Percentiles rank a stretch among this genome's conserved stretches.
phyloP scores from a whole-genome alignment of 2,113 vertebrate genomes.

The Pachyramphus minor region DNA sequence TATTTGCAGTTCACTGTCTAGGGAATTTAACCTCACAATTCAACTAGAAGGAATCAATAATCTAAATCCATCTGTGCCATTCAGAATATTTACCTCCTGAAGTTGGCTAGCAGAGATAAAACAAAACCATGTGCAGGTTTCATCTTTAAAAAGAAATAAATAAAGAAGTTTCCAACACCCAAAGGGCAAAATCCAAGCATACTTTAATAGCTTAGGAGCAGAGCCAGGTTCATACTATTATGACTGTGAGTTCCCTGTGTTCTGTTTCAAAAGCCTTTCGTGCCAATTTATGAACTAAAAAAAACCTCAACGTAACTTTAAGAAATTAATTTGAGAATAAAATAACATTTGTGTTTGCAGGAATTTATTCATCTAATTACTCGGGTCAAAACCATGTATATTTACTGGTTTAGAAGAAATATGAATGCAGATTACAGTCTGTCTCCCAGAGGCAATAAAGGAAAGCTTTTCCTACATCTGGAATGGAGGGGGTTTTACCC shows the following conservation, averaged over 20 bases:
- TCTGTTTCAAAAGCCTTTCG: not conserved
- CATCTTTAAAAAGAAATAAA: not conserved
- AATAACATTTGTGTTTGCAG: not conserved
- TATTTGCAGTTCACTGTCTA: not conserved
- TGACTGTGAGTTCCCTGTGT: not conserved
- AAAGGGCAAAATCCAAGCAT: conserved; percentile 17
- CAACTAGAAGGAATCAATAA: not conserved
- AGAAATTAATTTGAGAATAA: not conserved
- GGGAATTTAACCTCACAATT: not conserved
- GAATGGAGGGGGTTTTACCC: not conserved
- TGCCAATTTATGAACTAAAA: not conserved
- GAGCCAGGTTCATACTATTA: not conserved
- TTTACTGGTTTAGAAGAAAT: not conserved
- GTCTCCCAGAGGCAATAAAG: not conserved
- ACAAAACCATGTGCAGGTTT: not conserved
- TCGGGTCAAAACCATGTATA: not conserved
- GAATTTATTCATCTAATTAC: not conserved
- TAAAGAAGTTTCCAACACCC: not conserved
- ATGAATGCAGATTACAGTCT: not conserved
- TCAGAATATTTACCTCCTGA: conserved; percentile 12
- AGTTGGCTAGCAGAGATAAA: not conserved
- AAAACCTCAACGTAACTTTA: not conserved
- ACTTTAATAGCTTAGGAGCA: not conserved
- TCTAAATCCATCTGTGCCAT: not conserved
- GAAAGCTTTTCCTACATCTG: not conserved